phyloP scores from a whole-genome alignment of 2,113 vertebrate species.

The Cynoglossus semilaevis region DNA sequence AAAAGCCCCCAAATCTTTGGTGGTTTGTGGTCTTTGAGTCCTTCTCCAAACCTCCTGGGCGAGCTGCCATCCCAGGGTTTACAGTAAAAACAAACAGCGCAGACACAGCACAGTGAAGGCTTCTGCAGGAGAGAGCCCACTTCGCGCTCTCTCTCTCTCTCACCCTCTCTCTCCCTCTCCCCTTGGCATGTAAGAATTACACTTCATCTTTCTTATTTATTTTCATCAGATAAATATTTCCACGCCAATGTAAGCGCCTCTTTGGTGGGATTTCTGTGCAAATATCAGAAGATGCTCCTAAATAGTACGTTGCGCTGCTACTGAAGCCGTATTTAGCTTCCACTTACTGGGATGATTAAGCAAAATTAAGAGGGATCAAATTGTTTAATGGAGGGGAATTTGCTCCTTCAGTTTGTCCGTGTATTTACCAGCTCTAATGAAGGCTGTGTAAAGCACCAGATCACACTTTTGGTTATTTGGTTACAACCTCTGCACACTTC shows the following conservation, averaged over 20 bases:
- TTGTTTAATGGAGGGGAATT: neutral
- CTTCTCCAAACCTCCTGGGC: slow-evolving; percentile 37
- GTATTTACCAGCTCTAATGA: slow-evolving; percentile 32
- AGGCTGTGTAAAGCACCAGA: slow-evolving; percentile 19
- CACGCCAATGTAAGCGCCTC: neutral
- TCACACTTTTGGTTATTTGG: neutral
- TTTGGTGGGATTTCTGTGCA: slow-evolving; percentile 21
- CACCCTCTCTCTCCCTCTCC: slow-evolving; percentile 24
- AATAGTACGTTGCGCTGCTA: neutral
- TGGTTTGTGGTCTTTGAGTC: slow-evolving; percentile 62
- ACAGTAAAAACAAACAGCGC: slow-evolving; percentile 50
- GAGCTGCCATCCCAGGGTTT: slow-evolving; percentile 29
- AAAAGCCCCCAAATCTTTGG: slow-evolving; percentile 63
- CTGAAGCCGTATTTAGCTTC: slow-evolving; percentile 17
- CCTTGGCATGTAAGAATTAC: slow-evolving; percentile 26
- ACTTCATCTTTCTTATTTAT: slow-evolving; percentile 21
- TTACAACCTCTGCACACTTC: too few relatives aligned
- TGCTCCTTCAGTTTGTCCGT: slow-evolving; percentile 17
- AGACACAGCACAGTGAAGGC: slow-evolving; percentile 6
- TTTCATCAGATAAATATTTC: slow-evolving; percentile 7
- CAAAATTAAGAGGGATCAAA: slow-evolving; percentile 36
- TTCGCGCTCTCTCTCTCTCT: slow-evolving; percentile 26
- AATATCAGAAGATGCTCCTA: slow-evolving; percentile 9
- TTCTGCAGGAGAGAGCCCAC: slow-evolving; percentile 7
- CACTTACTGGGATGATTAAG: slow-evolving; percentile 3